phyloP scores from a whole-genome alignment of 2,888 invertebrate genomes.

The Chloromyia formosa region DNA sequence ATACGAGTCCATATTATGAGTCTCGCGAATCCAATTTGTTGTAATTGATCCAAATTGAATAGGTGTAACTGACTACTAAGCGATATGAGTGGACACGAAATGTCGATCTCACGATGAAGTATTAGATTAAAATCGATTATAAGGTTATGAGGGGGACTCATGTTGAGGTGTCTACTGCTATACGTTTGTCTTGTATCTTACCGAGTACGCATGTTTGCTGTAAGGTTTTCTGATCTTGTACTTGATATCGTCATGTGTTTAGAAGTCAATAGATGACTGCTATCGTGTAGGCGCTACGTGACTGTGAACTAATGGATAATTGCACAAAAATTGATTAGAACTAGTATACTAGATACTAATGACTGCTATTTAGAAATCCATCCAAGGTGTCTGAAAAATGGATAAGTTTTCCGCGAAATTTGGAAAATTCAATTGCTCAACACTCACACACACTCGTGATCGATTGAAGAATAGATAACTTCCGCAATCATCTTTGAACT shows the following conservation, averaged over 20 bases:
- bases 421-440: too few relatives aligned
- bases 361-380: too few relatives aligned
- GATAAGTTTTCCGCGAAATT: too few relatives aligned
- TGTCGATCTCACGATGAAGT: conserved; percentile 33
- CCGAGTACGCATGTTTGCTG: background rate
- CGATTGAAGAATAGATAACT: too few relatives aligned
- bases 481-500: too few relatives aligned
- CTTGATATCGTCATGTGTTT: background rate
- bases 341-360: too few relatives aligned
- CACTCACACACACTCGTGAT: too few relatives aligned
- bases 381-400: too few relatives aligned
- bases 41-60: conserved; percentile 42
- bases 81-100: conserved; percentile 35
- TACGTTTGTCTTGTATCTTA: background rate
- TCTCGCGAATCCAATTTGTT: conserved; percentile 22
- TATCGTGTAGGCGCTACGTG: background rate
- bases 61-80: conserved; percentile 29
- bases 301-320: too few relatives aligned
- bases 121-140: conserved; percentile 35
- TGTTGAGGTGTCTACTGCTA: conserved; percentile 18
- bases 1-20: background rate
- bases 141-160: conserved; percentile 27
- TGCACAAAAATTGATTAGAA: too few relatives aligned
- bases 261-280: background rate
- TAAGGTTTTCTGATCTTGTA: background rate